Percentiles rank a stretch among this genome's conserved stretches.
These are phyloP conservation scores for Ganaspis sp. DNA, from an alignment of 1,140 invertebrate genomes.

Conservation along the genomic window DNA sequence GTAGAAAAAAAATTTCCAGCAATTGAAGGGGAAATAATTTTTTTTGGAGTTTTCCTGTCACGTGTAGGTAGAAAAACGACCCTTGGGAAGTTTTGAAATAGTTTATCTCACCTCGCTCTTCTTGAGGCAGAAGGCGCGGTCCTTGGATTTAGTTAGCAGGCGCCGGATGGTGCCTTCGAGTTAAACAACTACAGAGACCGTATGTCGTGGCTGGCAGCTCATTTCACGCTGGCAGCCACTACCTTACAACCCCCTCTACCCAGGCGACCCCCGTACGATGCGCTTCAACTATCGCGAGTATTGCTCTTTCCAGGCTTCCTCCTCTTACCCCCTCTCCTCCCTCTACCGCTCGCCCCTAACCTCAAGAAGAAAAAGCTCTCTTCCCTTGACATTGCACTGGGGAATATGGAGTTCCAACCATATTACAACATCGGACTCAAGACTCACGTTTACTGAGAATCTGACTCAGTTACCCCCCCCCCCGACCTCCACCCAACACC, in stretches of 20 bases:
- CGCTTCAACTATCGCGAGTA: conserved; percentile 46
- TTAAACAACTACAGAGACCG: conserved; percentile 59
- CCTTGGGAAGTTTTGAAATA: conserved; percentile 16
- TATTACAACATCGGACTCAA: conserved; percentile 24
- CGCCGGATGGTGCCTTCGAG: conserved; percentile 42
- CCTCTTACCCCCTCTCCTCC: background rate
- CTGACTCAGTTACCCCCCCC: background rate
- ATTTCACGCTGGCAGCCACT: conserved; percentile 64
- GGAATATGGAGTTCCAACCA: conserved; percentile 20
- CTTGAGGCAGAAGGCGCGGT: background rate
- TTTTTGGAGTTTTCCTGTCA: background rate
- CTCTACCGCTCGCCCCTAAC: conserved; percentile 14
- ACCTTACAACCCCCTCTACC: conserved; percentile 45
- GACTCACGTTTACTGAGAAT: conserved; percentile 30
- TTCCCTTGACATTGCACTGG: conserved; percentile 28
- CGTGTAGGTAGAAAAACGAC: background rate
- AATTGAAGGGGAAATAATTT: background rate
- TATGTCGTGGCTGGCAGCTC: conserved; percentile 65
- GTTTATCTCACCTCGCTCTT: conserved; percentile 11
- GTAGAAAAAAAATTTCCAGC: background rate
- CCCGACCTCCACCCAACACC: background rate
- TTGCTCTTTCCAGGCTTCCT: conserved; percentile 30
- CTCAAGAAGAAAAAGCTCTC: conserved; percentile 44
- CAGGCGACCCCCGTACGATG: conserved; percentile 41
- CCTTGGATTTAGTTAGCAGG: conserved; percentile 55